Percentiles rank a stretch among this genome's conserved stretches.
Evolutionary conservation across 2,888 invertebrate genomes (phyloP).

Genomic region (Orchestes rusci): DNA sequence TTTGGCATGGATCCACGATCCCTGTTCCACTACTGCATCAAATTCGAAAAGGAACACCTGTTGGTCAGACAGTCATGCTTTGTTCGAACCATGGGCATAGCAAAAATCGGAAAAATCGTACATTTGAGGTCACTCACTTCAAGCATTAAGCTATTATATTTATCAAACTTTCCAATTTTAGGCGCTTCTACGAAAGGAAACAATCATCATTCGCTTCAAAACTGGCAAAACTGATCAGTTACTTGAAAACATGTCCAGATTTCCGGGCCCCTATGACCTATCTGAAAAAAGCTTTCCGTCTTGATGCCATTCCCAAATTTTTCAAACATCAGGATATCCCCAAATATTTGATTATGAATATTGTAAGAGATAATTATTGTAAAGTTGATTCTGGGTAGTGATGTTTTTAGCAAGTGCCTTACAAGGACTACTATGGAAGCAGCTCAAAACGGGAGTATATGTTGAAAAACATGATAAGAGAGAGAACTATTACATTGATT

Average conservation of each 20-base stretch:
- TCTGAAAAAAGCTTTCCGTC: too few species aligned
- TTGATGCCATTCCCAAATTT: neutral
- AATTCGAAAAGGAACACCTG: constrained; percentile 51
- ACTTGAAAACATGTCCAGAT: constrained; percentile 50
- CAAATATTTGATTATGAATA: too few species aligned
- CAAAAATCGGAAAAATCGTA: constrained; percentile 47
- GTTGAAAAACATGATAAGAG: constrained; percentile 44
- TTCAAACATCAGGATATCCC: neutral
- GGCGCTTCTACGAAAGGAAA: constrained; percentile 53
- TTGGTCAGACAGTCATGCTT: constrained; percentile 56
- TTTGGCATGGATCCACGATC: constrained; percentile 57
- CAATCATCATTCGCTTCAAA: constrained; percentile 49
- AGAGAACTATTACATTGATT: constrained; percentile 48
- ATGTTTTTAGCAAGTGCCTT: constrained; percentile 44
- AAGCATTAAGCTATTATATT: neutral
- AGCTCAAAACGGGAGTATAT: constrained; percentile 49
- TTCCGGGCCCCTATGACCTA: constrained; percentile 48
- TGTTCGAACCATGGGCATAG: constrained; percentile 39
- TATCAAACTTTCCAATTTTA: constrained; percentile 6
- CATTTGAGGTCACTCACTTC: constrained; percentile 45
- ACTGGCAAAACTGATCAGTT: constrained; percentile 49
- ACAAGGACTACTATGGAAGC: constrained; percentile 52
- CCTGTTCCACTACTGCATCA: constrained; percentile 57
- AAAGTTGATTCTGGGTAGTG: neutral
- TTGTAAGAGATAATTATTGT: too few species aligned